phyloP scores from a whole-genome alignment of 2,888 invertebrate genomes.

The Ischnura elegans region DNA sequence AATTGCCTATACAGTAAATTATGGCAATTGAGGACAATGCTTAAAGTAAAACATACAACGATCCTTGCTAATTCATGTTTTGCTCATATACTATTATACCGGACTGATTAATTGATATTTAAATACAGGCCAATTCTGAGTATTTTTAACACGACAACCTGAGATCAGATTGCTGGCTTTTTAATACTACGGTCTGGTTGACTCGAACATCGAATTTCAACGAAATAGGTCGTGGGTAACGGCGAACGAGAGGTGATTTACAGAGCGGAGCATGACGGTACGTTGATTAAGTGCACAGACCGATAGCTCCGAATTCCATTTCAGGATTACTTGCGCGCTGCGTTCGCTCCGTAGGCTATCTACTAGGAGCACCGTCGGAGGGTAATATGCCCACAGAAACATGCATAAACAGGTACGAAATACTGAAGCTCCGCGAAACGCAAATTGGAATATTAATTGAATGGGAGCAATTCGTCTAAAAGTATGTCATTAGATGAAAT shows the following conservation, averaged over 20 bases:
- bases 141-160: background rate
- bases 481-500: too few relatives aligned
- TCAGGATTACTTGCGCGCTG: background rate
- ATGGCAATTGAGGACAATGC: too few relatives aligned
- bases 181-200: slow-evolving; percentile 2
- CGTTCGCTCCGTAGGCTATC: background rate
- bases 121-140: background rate
- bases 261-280: background rate
- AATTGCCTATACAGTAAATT: too few relatives aligned
- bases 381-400: background rate
- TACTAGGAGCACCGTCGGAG: background rate
- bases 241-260: background rate
- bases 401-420: background rate
- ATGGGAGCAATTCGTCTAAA: too few relatives aligned
- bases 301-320: background rate
- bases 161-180: background rate
- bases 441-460: too few relatives aligned
- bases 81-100: too few relatives aligned
- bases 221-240: background rate
- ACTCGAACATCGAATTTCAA: background rate
- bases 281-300: background rate
- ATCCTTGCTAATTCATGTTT: too few relatives aligned
- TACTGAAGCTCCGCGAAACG: too few relatives aligned
- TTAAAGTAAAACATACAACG: too few relatives aligned
- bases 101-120: background rate